Base-by-base conservation (phyloP, 2,797 vertebrate genomes). In the Lithobates sylvaticus region DNA sequence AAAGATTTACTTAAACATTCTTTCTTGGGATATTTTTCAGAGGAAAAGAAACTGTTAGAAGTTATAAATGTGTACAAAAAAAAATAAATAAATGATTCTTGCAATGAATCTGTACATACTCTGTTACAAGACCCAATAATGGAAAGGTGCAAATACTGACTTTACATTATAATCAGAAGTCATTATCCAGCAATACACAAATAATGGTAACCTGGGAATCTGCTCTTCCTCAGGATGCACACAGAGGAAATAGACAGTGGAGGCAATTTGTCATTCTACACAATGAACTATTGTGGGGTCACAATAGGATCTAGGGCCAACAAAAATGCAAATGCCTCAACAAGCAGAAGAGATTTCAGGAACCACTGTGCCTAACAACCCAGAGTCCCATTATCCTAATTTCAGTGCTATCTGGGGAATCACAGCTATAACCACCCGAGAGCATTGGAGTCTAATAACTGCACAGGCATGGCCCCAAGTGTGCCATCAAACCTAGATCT, bases 221-320 rank as follows among this genome's bases (percentile, higher is more conserved):
- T 10, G 42, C 23, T 76, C 70, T 83, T 83, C 81, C 81, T 87
- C 75, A 83, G 85, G 75, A 87, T 87, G 10, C 26, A 61, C 69
- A 44, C 32, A 42, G 67, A 78, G 80, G 75, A 87, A 86, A 78
- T 72, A 27, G 58, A 68, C 5, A 73, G 85, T 54, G 81, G 68
- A 75, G 42, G 58, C 69, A 74, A 78, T 73, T 23, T 68, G 81
- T 83, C 74, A 83, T 54, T 44, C 61, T 21, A 78, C 42, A 83
- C 64, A 79, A 76, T 70, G 42, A 5, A 54, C 67, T 39, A 74
- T 58, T 47, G 54, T 36, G 29, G 75, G 70, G 69, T 34, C 50
- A 73, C 67, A 36, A 54, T 16, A 5, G 70, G 68, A 58, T 16
- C 18, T 47, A 5, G 34, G 23, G 61, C 10, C 58, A 15, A 18